Conservation (phyloP, 2,113 vertebrate genomes). For the cattle (Bos taurus) region DNA sequence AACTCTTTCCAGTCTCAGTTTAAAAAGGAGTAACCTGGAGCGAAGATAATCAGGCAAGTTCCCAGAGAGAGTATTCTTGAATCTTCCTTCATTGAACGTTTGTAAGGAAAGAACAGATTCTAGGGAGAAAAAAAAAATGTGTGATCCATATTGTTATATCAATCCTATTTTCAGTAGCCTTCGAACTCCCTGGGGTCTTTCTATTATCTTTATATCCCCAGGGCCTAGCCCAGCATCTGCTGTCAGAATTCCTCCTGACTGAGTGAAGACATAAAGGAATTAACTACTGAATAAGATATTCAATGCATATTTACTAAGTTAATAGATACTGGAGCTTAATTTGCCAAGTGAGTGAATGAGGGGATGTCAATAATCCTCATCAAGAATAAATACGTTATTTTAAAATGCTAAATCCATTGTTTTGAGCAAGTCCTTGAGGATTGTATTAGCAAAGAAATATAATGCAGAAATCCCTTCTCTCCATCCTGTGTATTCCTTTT, state of each 20-base stretch:
- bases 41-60: background rate
- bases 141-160: background rate
- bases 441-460: background rate
- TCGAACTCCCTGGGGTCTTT: background rate
- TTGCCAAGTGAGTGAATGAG: background rate
- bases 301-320: background rate
- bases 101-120: background rate
- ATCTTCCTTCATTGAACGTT: background rate
- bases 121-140: background rate
- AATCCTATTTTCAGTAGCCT: background rate
- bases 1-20: background rate
- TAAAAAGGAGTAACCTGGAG: background rate
- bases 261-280: background rate
- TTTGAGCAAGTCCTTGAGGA: background rate
- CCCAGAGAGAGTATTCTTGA: background rate
- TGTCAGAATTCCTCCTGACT: background rate
- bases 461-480: background rate
- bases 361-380: background rate
- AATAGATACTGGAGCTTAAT: background rate
- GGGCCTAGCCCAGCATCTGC: background rate
- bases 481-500: background rate
- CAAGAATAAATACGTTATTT: background rate
- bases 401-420: background rate
- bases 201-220: background rate
- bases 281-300: background rate